Percentiles rank a stretch among this genome's conserved stretches.
phyloP scores from a whole-genome alignment of 2,888 invertebrate species.

The Napeogenes inachia region DNA sequence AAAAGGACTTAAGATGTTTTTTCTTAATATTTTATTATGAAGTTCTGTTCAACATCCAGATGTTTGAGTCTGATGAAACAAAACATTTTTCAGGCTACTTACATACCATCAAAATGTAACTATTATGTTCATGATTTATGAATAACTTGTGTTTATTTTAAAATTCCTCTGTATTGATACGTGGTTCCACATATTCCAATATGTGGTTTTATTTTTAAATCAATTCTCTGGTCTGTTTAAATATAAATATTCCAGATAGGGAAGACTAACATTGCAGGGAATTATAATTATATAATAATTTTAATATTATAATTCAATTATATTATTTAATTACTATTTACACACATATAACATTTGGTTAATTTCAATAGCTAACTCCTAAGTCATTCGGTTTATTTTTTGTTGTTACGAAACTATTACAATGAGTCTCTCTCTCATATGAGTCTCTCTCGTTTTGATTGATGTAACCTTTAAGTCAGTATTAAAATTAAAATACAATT shows the following conservation, averaged over 20 bases:
- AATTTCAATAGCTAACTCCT: too few relatives aligned
- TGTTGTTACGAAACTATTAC: too few relatives aligned
- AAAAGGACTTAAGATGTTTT: constrained; percentile 77
- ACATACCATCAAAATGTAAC: constrained; percentile 61
- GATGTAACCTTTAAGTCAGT: too few relatives aligned
- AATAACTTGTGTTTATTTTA: constrained; percentile 61
- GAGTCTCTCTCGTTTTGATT: too few relatives aligned
- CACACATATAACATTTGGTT: too few relatives aligned
- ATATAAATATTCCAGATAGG: constrained; percentile 2
- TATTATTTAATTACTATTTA: too few relatives aligned
- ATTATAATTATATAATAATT: too few relatives aligned
- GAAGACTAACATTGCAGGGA: too few relatives aligned
- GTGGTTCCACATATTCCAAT: constrained; percentile 27
- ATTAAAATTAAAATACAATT: too few relatives aligned
- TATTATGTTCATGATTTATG: constrained; percentile 68
- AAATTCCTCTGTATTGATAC: constrained; percentile 55
- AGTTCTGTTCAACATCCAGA: constrained; percentile 76
- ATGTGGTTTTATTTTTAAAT: constrained; percentile 31
- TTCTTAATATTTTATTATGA: constrained; percentile 77
- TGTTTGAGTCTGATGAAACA: constrained; percentile 75
- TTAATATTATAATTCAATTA: too few relatives aligned
- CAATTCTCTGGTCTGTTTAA: constrained; percentile 14
- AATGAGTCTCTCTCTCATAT: too few relatives aligned
- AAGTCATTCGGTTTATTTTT: too few relatives aligned
- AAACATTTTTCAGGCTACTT: constrained; percentile 72